These are phyloP conservation scores for Tokudaia tokunoshimensis DNA, from an alignment of 2,797 vertebrate species.

Conservation along the genomic window DNA sequence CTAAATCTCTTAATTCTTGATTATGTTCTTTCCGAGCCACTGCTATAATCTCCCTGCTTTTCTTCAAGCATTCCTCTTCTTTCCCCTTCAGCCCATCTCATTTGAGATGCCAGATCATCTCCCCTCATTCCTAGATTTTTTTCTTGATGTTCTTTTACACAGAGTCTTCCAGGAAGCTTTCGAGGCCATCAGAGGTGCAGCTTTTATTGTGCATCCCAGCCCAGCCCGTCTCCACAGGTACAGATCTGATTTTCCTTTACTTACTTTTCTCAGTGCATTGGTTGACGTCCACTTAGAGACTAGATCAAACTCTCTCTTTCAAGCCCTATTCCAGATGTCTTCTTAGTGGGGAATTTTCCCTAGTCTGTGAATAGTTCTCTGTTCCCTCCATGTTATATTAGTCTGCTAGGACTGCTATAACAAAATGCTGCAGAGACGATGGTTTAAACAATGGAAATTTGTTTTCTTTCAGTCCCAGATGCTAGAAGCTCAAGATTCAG, in stretches of 20 bases:
- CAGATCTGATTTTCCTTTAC: neutral
- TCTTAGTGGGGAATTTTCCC: neutral
- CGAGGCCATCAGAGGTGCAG: neutral
- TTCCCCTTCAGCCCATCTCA: neutral
- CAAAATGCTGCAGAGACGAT: neutral
- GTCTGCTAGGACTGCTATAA: neutral
- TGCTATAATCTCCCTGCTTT: neutral
- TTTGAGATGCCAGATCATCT: neutral
- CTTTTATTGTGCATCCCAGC: neutral
- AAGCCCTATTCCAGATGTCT: neutral
- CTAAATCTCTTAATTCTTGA: neutral
- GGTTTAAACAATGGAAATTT: neutral
- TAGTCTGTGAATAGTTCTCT: neutral
- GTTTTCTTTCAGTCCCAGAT: neutral
- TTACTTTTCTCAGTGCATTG: neutral
- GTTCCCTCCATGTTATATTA: neutral
- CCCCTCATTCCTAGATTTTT: neutral
- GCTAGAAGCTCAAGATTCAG: neutral
- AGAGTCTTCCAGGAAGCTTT: neutral
- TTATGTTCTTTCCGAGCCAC: neutral
- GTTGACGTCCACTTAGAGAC: neutral
- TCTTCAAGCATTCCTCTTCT: neutral
- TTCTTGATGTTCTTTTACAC: neutral
- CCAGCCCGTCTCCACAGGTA: too few relatives aligned
- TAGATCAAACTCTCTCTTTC: neutral